phyloP scores from a whole-genome alignment of 1,140 invertebrate species.

The Bombus picipes region DNA sequence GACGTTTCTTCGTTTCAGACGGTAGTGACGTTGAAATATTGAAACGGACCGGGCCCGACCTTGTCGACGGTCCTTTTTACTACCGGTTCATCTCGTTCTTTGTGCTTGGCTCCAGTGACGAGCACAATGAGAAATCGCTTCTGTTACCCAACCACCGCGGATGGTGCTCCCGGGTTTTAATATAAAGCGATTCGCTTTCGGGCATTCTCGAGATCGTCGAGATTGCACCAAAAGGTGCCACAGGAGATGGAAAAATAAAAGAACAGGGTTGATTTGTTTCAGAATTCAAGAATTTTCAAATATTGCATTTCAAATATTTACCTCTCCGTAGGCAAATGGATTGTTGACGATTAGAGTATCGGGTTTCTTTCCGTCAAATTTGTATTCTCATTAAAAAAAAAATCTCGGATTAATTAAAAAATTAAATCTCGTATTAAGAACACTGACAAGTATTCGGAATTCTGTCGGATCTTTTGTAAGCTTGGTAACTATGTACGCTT shows the following conservation, averaged over 20 bases:
- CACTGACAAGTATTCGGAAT: no score
- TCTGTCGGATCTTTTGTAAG: not conserved
- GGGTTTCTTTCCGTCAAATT: not conserved
- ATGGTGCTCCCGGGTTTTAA: constrained; percentile 7
- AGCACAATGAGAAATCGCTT: constrained; percentile 38
- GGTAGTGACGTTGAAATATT: constrained; percentile 54
- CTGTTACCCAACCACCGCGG: constrained; percentile 21
- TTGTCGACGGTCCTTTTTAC: constrained; percentile 44
- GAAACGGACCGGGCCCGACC: constrained; percentile 42
- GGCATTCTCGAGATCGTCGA: not conserved
- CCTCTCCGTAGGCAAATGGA: not conserved
- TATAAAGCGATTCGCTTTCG: not conserved
- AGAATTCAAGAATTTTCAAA: not conserved
- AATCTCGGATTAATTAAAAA: no score
- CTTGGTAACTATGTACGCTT: not conserved
- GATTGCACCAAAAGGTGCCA: not conserved
- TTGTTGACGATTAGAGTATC: no score
- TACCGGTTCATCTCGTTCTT: constrained; percentile 29
- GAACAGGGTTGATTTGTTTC: not conserved
- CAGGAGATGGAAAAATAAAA: not conserved
- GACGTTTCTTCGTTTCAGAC: constrained; percentile 9
- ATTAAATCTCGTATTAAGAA: not conserved
- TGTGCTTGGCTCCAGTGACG: not conserved
- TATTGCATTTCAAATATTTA: not conserved
- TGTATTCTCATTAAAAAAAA: not conserved